These are phyloP conservation scores for Ostrea denselamellosa DNA, from an alignment of 1,140 invertebrate species.

Conservation along the genomic window DNA sequence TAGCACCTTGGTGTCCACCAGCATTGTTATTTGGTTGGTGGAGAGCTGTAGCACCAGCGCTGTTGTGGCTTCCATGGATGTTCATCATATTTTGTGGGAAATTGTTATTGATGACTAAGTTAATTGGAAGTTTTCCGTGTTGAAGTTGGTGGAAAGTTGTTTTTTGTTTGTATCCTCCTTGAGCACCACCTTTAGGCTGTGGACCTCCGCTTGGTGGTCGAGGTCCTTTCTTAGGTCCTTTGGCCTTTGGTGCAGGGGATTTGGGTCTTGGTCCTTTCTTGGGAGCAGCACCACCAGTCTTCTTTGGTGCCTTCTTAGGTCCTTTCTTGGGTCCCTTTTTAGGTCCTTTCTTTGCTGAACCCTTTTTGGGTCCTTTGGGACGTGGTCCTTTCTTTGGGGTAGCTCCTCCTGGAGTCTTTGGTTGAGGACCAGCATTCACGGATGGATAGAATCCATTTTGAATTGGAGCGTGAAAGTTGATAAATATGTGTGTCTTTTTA, in stretches of 20 bases:
- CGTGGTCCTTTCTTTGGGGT: conserved; percentile 7
- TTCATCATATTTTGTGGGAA: conserved; percentile 44
- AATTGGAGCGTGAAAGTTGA: conserved; percentile 22
- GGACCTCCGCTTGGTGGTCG: background rate
- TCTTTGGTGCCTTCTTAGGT: background rate
- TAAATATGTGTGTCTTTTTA: conserved; percentile 17
- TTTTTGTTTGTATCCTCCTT: background rate
- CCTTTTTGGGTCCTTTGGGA: background rate
- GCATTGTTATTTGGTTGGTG: conserved; percentile 27
- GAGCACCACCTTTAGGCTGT: background rate
- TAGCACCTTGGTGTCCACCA: background rate
- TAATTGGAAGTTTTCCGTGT: conserved; percentile 27
- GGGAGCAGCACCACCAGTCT: background rate
- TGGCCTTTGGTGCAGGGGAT: background rate
- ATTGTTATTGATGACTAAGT: conserved; percentile 30
- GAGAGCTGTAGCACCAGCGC: background rate
- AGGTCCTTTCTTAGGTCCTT: background rate
- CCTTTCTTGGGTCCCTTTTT: conserved; percentile 1
- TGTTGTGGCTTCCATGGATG: background rate
- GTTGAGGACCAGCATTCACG: background rate
- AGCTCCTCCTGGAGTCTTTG: background rate
- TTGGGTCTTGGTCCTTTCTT: background rate
- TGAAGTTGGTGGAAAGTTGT: conserved; percentile 4
- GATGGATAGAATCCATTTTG: background rate
- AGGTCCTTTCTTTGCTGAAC: conserved; percentile 8